Conservation (phyloP, 2,797 vertebrate species). For the Periparus ater region DNA sequence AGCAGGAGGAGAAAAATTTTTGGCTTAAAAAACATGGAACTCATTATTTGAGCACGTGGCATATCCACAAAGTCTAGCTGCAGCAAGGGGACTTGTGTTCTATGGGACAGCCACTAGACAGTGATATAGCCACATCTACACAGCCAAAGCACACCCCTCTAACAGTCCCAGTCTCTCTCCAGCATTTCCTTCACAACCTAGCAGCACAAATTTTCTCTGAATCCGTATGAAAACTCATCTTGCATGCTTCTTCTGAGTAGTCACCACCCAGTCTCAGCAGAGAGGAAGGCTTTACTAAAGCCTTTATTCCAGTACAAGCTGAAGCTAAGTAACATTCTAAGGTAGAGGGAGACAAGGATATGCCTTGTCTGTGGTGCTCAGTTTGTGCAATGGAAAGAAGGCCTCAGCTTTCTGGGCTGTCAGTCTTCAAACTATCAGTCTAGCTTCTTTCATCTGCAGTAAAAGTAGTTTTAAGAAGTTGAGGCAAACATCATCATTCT, state of each 20-base stretch:
- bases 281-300: background rate
- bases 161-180: background rate
- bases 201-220: background rate
- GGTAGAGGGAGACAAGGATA: background rate
- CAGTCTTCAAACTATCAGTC: background rate
- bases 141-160: background rate
- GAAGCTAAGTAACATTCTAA: background rate
- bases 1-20: constrained; percentile 45
- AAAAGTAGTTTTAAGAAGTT: background rate
- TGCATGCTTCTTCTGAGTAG: background rate
- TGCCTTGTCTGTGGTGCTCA: background rate
- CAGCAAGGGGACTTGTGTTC: constrained; percentile 6
- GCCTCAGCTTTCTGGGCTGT: background rate
- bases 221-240: background rate
- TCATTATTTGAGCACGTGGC: constrained; percentile 26
- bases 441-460: background rate
- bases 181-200: background rate
- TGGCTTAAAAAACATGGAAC: background rate
- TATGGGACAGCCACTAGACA: constrained; percentile 58
- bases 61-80: constrained; percentile 28
- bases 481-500: background rate
- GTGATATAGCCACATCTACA: constrained; percentile 58
- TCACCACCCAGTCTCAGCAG: background rate
- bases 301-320: background rate
- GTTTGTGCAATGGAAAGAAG: background rate